Evolutionary conservation across 1,140 invertebrate species (phyloP).

Genomic region (Diprion similis): DNA sequence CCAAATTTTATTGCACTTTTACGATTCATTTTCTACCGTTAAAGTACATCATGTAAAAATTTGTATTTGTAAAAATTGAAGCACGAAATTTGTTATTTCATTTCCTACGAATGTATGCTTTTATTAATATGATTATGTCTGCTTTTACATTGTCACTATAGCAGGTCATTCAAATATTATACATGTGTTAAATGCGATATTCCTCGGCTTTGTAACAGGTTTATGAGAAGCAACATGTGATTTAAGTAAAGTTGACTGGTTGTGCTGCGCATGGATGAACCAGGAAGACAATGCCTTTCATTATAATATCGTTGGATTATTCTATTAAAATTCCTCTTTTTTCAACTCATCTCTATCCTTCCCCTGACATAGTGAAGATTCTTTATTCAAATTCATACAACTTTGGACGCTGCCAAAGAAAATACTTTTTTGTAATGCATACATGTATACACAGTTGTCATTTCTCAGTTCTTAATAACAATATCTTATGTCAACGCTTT

Average conservation of each 20-base stretch:
- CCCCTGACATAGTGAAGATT: neutral
- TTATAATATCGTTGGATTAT: neutral
- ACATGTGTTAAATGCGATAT: too few relatives aligned
- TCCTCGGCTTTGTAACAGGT: neutral
- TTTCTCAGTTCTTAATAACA: neutral
- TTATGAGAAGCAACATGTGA: neutral
- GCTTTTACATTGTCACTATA: too few relatives aligned
- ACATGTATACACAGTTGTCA: neutral
- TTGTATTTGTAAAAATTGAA: too few relatives aligned
- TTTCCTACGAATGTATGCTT: neutral
- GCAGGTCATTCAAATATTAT: too few relatives aligned
- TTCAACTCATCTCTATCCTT: neutral
- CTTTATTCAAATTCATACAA: neutral
- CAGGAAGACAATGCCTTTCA: slow-evolving; percentile 2
- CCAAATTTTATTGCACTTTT: too few relatives aligned
- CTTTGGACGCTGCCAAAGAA: neutral
- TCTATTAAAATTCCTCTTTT: too few relatives aligned
- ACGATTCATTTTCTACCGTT: too few relatives aligned
- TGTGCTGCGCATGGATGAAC: neutral
- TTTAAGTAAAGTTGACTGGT: neutral
- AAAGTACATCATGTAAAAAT: too few relatives aligned
- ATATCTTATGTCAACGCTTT: neutral
- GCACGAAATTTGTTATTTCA: neutral
- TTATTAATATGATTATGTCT: too few relatives aligned
- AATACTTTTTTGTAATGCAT: neutral